Evolutionary conservation across 2,888 invertebrate genomes (phyloP).

Genomic region (Macaria liturata): DNA sequence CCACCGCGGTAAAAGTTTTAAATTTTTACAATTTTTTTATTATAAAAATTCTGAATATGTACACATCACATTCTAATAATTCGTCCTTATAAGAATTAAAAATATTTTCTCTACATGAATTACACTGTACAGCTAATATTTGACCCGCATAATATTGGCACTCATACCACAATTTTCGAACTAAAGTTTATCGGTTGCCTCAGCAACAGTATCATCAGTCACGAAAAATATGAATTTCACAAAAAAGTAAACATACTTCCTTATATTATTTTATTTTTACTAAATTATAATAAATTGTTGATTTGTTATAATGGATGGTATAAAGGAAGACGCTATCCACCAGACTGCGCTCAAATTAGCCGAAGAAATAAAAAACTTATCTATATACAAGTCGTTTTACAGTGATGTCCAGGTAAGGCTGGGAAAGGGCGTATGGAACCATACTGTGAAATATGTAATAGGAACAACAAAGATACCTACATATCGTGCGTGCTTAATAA

Average conservation of each 20-base stretch:
- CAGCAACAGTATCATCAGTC: constrained; percentile 53
- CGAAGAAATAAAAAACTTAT: constrained; percentile 89
- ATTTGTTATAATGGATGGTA: constrained; percentile 70
- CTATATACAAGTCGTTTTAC: constrained; percentile 89
- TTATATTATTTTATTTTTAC: constrained; percentile 58
- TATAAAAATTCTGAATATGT: too few relatives aligned
- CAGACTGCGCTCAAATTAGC: constrained; percentile 90
- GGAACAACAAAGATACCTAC: too few relatives aligned
- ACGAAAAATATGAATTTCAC: constrained; percentile 58
- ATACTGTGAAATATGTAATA: constrained; percentile 6
- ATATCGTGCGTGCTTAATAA: too few relatives aligned
- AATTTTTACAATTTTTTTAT: background rate
- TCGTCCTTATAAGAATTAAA: too few relatives aligned
- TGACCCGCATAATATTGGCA: background rate
- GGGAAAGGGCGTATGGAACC: background rate
- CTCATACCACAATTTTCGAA: constrained; percentile 6
- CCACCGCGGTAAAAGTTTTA: constrained; percentile 7
- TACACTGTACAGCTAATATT: too few relatives aligned
- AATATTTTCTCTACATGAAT: too few relatives aligned
- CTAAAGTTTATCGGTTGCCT: constrained; percentile 54
- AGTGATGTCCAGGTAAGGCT: constrained; percentile 89
- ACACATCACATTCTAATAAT: too few relatives aligned
- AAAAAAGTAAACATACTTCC: constrained; percentile 65
- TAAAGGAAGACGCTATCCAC: constrained; percentile 86
- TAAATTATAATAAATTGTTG: constrained; percentile 54